Evolutionary conservation across 2,113 vertebrate genomes (phyloP).

Genomic region (Budorcas taxicolor): DNA sequence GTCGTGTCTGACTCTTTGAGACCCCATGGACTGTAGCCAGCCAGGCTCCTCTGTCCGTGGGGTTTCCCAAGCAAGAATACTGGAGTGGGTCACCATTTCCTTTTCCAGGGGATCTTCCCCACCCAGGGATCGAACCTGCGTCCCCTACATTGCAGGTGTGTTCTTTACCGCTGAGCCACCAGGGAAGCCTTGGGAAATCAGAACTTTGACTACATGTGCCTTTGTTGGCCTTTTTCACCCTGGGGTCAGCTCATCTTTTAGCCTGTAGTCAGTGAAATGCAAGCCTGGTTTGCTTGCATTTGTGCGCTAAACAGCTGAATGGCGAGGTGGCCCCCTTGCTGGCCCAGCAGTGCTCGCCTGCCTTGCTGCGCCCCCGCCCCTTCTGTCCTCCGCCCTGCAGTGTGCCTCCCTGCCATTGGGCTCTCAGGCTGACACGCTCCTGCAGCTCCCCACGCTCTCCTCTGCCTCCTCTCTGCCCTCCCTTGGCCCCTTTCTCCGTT

Average conservation of each 20-base stretch:
- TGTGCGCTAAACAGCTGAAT: neutral
- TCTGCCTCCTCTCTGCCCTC: neutral
- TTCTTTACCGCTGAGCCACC: neutral
- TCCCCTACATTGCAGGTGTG: neutral
- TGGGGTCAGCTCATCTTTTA: neutral
- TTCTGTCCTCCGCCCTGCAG: neutral
- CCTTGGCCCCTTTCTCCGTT: neutral
- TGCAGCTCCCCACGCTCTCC: neutral
- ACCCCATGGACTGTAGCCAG: neutral
- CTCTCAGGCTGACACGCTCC: rapidly evolving
- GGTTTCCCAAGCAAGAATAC: neutral
- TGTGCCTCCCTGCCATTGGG: neutral
- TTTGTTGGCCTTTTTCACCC: neutral
- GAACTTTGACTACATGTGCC: neutral
- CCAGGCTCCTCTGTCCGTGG: neutral
- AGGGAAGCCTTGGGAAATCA: neutral
- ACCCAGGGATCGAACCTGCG: neutral
- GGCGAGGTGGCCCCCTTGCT: neutral
- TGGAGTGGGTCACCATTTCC: neutral
- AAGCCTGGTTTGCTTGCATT: conserved; percentile 34
- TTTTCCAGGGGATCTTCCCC: neutral
- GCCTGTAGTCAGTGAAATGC: neutral
- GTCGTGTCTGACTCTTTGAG: neutral
- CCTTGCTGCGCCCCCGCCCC: neutral
- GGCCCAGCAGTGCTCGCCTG: neutral